These are phyloP conservation scores for Poecilia gillii DNA, from an alignment of 2,797 vertebrate genomes.

Conservation along the genomic window DNA sequence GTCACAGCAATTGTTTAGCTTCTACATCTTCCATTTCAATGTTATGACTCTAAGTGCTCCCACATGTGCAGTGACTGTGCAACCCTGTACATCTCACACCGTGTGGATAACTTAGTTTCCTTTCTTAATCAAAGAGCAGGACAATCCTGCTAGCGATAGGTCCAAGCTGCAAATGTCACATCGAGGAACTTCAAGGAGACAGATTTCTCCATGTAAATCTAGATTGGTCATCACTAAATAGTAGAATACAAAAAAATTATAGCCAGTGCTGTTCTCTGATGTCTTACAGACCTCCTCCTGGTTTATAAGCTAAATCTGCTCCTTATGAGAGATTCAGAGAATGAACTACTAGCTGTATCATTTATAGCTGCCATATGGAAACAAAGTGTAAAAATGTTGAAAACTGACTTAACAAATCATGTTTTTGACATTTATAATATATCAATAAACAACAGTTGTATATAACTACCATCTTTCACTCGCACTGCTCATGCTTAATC, in stretches of 20 bases:
- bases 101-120: neutral
- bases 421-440: neutral
- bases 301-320: conserved; percentile 33
- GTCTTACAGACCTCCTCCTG: neutral
- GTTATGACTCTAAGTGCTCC: neutral
- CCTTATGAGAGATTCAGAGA: conserved; percentile 36
- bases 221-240: neutral
- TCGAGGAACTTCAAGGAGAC: neutral
- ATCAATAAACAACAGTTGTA: neutral
- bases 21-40: neutral
- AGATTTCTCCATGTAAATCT: neutral
- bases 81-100: neutral
- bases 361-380: conserved; percentile 15
- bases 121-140: neutral
- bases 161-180: conserved; percentile 1
- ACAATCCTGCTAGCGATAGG: neutral
- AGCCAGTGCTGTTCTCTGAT: neutral
- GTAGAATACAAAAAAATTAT: neutral
- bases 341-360: conserved; percentile 46
- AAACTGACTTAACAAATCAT: conserved; percentile 13
- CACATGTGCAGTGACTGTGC: neutral
- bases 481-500: conserved; percentile 38
- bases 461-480: neutral
- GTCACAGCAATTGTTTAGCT: neutral
- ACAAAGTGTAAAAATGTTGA: conserved; percentile 28